These are phyloP conservation scores for Aegotheles bennettii DNA, from an alignment of 2,113 vertebrate species.

Conservation along the genomic window DNA sequence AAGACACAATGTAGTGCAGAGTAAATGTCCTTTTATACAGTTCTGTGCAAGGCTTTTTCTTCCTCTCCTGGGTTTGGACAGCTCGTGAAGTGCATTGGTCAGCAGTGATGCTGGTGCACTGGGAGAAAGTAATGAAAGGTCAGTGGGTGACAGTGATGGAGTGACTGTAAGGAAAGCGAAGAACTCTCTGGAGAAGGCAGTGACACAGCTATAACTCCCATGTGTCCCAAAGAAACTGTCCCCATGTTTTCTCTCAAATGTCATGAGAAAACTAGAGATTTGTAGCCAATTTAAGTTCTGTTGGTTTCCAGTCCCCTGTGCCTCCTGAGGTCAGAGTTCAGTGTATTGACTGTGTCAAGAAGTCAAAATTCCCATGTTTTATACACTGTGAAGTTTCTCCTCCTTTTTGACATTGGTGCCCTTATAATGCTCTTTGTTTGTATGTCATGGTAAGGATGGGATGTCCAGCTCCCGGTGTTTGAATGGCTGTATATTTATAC, in stretches of 20 bases:
- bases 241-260: constrained; percentile 34
- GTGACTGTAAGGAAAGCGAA: background rate
- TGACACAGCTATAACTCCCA: constrained; percentile 14
- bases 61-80: background rate
- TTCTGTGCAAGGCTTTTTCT: background rate
- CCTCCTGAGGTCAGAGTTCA: constrained; percentile 46
- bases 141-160: constrained; percentile 22
- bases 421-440: background rate
- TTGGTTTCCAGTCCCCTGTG: constrained; percentile 43
- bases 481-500: background rate
- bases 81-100: background rate
- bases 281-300: constrained; percentile 28
- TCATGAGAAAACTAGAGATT: constrained; percentile 51
- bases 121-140: constrained; percentile 47
- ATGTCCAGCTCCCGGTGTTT: background rate
- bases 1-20: constrained; percentile 13
- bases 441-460: background rate
- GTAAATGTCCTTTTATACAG: constrained; percentile 22
- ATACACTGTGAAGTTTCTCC: constrained; percentile 10
- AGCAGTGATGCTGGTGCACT: constrained; percentile 13
- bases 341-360: constrained; percentile 37
- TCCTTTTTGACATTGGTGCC: background rate
- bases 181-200: constrained; percentile 34
- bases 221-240: background rate
- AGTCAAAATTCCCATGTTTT: constrained; percentile 57